Evolutionary conservation across 2,113 vertebrate genomes (phyloP).

Genomic region (Corvus cornix): DNA sequence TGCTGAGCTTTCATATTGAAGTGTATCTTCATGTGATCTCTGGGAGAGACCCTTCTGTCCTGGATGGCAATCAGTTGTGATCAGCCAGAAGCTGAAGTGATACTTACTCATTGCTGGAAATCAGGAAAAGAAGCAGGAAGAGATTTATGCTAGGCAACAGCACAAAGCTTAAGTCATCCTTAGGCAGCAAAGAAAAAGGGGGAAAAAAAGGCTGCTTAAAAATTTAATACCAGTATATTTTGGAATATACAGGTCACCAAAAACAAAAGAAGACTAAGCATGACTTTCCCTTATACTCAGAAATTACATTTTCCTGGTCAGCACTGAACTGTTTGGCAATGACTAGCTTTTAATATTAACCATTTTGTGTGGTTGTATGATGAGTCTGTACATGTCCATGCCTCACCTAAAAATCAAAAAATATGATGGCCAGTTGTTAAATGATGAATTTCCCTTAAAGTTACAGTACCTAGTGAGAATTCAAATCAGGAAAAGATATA

Average conservation of each 20-base stretch:
- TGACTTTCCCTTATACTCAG: not conserved
- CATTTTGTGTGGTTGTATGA: not conserved
- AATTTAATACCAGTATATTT: not conserved
- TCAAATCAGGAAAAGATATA: not conserved
- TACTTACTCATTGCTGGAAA: slow-evolving; percentile 24
- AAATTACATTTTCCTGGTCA: not conserved
- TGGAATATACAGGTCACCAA: not conserved
- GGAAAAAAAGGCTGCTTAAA: not conserved
- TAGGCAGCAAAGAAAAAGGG: not conserved
- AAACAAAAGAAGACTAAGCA: not conserved
- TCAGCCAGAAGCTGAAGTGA: slow-evolving; percentile 42
- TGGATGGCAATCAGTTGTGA: slow-evolving; percentile 14
- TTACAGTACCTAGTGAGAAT: not conserved
- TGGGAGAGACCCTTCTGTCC: not conserved
- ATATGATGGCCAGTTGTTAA: not conserved
- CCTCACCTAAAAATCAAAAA: not conserved
- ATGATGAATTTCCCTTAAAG: not conserved
- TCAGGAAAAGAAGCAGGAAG: not conserved
- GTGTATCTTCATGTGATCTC: not conserved
- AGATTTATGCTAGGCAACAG: slow-evolving; percentile 14
- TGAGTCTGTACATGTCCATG: not conserved
- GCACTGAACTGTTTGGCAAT: not conserved
- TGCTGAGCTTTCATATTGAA: not conserved
- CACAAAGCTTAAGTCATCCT: not conserved
- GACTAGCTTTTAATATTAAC: not conserved